Conservation (phyloP, 2,113 vertebrate species). For the Origma solitaria region DNA sequence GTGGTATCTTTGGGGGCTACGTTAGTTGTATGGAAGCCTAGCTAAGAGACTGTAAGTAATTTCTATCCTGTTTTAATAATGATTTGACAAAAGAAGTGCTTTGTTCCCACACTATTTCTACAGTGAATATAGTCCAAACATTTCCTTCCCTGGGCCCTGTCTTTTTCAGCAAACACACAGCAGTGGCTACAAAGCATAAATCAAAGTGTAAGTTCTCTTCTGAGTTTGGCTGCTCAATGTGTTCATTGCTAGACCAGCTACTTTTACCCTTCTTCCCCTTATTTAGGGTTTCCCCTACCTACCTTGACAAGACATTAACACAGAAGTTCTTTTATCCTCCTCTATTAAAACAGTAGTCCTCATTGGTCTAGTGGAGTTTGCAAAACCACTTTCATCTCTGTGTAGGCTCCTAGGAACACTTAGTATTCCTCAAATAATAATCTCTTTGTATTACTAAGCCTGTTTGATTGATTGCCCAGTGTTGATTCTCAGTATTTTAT, state of each 20-base stretch:
- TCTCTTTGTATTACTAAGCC: constrained; percentile 18
- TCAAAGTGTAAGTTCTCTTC: background rate
- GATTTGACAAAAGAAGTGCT: background rate
- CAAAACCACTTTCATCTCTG: background rate
- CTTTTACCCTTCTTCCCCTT: background rate
- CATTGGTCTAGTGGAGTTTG: background rate
- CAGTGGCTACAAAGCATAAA: constrained; percentile 16
- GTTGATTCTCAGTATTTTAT: constrained; percentile 52
- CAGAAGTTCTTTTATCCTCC: background rate
- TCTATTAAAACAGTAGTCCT: background rate
- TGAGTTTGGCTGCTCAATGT: background rate
- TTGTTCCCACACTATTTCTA: background rate
- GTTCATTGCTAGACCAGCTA: background rate
- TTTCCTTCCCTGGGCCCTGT: background rate
- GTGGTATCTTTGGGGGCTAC: background rate
- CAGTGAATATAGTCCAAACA: background rate
- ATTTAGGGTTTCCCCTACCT: background rate
- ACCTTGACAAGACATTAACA: background rate
- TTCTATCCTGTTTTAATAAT: background rate
- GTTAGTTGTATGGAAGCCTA: background rate
- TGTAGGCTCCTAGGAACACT: background rate
- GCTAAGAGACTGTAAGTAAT: background rate
- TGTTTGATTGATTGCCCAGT: constrained; percentile 41
- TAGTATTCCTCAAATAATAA: constrained; percentile 17
- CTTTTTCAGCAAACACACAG: constrained; percentile 2